phyloP scores from a whole-genome alignment of 1,140 invertebrate species.

The Diploscapter pachys region DNA sequence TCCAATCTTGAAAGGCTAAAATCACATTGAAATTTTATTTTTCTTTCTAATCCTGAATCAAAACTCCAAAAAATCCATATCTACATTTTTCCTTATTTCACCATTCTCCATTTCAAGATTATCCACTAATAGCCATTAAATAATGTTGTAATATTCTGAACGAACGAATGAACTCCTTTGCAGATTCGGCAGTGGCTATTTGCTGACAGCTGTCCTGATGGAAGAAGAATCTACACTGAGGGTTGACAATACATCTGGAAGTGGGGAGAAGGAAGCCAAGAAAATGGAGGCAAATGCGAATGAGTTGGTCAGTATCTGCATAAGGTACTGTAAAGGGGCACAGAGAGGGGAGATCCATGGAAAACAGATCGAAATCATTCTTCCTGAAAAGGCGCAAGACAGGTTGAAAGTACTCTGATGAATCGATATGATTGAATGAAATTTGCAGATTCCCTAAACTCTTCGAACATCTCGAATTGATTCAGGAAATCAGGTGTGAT shows the following conservation, averaged over 20 bases:
- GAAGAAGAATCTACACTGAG: not conserved
- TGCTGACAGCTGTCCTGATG: slow-evolving; percentile 18
- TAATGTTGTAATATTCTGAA: not conserved
- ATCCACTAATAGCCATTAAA: not conserved
- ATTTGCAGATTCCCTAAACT: slow-evolving; percentile 27
- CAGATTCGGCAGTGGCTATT: slow-evolving; percentile 34
- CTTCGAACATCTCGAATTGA: slow-evolving; percentile 27
- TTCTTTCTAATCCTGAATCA: not conserved
- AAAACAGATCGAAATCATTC: slow-evolving; percentile 27
- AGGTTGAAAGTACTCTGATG: not conserved
- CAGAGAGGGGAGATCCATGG: slow-evolving; percentile 27
- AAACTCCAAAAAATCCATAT: too few relatives aligned
- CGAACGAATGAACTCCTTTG: not conserved
- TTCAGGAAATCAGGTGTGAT: not conserved
- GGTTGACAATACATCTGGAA: not conserved
- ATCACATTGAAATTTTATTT: too few relatives aligned
- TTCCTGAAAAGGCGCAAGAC: slow-evolving; percentile 16
- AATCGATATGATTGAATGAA: not conserved
- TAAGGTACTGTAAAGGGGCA: not conserved
- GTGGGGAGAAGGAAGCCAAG: slow-evolving; percentile 5
- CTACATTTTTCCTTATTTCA: not conserved
- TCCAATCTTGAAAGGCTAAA: too few relatives aligned
- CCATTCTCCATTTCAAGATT: too few relatives aligned
- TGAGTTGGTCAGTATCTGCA: slow-evolving; percentile 1
- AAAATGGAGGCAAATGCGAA: slow-evolving; percentile 8